These are phyloP conservation scores for Magallana nippona DNA, from an alignment of 2,888 invertebrate species.

Conservation along the genomic window DNA sequence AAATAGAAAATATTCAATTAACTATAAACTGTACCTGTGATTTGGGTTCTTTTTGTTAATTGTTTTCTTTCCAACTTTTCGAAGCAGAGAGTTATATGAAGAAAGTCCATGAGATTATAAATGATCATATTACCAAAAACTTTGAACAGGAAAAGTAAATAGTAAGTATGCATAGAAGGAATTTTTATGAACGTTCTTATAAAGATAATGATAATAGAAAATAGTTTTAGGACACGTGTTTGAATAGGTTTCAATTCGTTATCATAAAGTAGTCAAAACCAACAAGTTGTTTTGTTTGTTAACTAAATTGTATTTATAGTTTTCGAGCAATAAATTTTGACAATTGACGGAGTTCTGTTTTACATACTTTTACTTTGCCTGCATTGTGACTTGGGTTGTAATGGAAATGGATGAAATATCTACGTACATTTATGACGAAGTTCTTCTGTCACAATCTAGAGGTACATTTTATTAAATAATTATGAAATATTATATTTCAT, in stretches of 20 bases:
- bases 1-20: too few relatives aligned
- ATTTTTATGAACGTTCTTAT: not conserved
- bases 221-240: too few relatives aligned
- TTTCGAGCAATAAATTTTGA: too few relatives aligned
- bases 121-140: not conserved
- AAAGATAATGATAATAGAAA: not conserved
- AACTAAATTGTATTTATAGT: too few relatives aligned
- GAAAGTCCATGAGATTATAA: not conserved
- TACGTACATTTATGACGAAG: not conserved
- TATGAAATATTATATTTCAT: too few relatives aligned
- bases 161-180: not conserved
- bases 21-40: too few relatives aligned
- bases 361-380: not conserved
- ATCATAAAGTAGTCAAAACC: too few relatives aligned
- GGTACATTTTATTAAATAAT: not conserved
- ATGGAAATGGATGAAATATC: not conserved
- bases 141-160: not conserved
- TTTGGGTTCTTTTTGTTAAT: too few relatives aligned
- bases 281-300: too few relatives aligned
- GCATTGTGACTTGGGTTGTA: not conserved
- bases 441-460: not conserved
- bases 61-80: not conserved
- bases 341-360: too few relatives aligned
- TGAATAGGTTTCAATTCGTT: too few relatives aligned
- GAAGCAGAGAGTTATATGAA: not conserved